phyloP scores from a whole-genome alignment of 2,797 vertebrate genomes.

The Pogoniulus pusillus region DNA sequence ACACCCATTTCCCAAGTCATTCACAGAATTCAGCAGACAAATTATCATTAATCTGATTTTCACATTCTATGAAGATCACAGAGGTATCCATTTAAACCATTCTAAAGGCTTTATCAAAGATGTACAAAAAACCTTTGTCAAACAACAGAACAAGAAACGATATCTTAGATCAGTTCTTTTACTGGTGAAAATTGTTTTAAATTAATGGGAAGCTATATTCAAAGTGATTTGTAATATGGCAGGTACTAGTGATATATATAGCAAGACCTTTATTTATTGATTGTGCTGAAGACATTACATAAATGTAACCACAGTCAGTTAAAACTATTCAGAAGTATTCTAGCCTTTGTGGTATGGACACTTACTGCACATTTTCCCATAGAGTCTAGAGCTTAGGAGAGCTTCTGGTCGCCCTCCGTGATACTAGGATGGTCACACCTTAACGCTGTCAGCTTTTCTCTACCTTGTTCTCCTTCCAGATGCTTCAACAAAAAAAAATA shows the following conservation, averaged over 20 bases:
- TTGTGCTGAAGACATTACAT: not conserved
- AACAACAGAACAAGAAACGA: not conserved
- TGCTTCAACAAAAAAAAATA: not conserved
- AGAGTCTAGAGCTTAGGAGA: not conserved
- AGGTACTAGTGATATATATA: not conserved
- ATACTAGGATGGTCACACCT: not conserved
- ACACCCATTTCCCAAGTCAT: not conserved
- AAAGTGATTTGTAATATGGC: not conserved
- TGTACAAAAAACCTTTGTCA: not conserved
- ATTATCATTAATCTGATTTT: not conserved
- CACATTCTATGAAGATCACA: not conserved
- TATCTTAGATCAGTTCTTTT: not conserved
- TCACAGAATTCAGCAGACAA: not conserved
- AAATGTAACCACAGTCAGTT: not conserved
- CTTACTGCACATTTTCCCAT: not conserved
- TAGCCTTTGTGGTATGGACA: not conserved
- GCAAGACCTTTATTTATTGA: not conserved
- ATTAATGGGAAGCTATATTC: not conserved
- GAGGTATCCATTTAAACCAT: not conserved
- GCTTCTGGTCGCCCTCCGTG: not conserved
- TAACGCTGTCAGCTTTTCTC: not conserved
- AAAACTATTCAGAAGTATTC: not conserved
- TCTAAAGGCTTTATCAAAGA: not conserved
- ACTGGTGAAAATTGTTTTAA: not conserved
- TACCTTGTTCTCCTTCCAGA: not conserved